Conservation (phyloP, 2,888 invertebrate genomes). For the Drosophila vallismaia region DNA sequence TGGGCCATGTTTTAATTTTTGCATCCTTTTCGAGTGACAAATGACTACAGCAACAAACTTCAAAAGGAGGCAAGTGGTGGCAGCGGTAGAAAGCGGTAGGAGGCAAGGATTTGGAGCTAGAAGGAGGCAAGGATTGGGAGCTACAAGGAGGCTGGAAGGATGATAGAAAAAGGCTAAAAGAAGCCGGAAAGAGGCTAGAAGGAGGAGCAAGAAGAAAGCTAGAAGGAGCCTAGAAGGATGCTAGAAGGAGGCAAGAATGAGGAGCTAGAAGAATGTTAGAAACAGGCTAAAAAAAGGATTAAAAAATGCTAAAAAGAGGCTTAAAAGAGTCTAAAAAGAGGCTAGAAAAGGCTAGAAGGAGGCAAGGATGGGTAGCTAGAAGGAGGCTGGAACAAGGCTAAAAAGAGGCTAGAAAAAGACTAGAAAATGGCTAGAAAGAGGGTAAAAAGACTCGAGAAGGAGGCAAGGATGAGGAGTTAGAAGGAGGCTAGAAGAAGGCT, state of each 20-base stretch:
- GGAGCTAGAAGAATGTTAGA: background rate
- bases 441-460: background rate
- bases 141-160: no score
- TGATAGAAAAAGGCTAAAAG: no score
- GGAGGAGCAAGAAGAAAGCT: no score
- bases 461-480: no score
- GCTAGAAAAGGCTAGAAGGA: background rate
- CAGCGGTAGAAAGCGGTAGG: background rate
- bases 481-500: no score
- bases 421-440: background rate
- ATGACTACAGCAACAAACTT: constrained; percentile 74
- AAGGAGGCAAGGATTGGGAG: background rate
- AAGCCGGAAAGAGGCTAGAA: background rate
- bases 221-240: no score
- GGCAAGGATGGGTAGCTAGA: background rate
- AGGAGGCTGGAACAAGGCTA: no score
- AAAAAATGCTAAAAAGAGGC: background rate
- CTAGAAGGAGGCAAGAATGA: background rate
- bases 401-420: no score
- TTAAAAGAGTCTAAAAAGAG: no score
- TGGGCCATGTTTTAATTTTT: constrained; percentile 50
- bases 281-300: no score
- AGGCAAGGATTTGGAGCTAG: no score
- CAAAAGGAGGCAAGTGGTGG: no score
- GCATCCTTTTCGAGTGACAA: constrained; percentile 63